Base-by-base conservation (phyloP, 2,888 invertebrate species). In the Xestia xanthographa region DNA sequence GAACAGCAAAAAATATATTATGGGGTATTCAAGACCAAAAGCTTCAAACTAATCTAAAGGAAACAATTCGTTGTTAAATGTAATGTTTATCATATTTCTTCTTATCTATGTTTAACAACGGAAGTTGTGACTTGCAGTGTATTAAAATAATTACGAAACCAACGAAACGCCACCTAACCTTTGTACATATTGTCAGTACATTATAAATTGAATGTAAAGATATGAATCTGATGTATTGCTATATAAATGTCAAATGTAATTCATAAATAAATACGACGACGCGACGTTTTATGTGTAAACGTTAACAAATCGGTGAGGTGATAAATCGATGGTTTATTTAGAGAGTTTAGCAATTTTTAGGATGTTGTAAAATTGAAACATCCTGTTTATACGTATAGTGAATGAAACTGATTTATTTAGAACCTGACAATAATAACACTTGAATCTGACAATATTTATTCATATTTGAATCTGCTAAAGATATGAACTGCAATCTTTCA, bases 241-340 rank as follows among this genome's bases (percentile, higher is more conserved):
- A 34, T 83, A 75, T 71, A 80, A 86, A 86, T 75, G 74, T 85
- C 80, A 66, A 29, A 77, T 70, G 56, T 62, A 68, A 73, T 77
- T 77, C 63, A 83, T 75, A 74, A 77, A 83, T 75, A 75, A 75
- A 34, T 58, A 65, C 43, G 26, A 34, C 50, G 34, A 58, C 22
- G 53, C 43, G 34, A 58, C 22, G 53, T 53, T 53, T 63, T 45
- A 63, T 41, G n/a, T 62, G 29, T 72, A 62, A 72, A 69, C 66
- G 56, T 69, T 76, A 60, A 74, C 73, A 83, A 86, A 80, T 83
- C 80, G 76, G 69, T 72, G 66, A 85, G 67, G 53, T 66, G 72
- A 83, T 80, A 63, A 69, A 81, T 83, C 38, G 48, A 70, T 50
- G 29, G 48, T 58, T 12, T 56, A 53, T 72, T 66, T 79, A 66